phyloP scores from a whole-genome alignment of 23 tunicate species.

The Phallusia fumigata region DNA sequence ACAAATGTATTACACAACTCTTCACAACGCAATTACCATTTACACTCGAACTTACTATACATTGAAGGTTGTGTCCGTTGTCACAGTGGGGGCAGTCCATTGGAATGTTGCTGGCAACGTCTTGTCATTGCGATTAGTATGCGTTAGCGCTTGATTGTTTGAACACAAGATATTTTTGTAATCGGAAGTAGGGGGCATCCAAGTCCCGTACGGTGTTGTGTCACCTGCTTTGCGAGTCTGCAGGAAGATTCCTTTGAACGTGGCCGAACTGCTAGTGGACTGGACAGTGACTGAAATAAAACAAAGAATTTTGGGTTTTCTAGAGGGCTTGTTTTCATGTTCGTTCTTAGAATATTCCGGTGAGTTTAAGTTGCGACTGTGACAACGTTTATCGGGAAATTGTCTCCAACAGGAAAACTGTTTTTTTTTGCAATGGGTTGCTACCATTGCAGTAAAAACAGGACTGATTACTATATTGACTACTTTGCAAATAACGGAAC shows the following conservation, averaged over 20 bases:
- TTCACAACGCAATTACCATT: background rate
- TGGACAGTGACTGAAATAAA: background rate
- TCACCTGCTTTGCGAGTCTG: background rate
- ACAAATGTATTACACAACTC: no score
- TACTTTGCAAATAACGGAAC: no score
- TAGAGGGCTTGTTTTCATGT: no score
- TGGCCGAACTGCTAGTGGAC: background rate
- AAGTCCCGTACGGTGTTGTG: background rate
- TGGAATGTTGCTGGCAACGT: background rate
- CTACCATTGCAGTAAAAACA: no score
- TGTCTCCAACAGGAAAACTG: no score
- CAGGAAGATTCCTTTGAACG: background rate
- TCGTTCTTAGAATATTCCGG: no score
- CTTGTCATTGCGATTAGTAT: background rate
- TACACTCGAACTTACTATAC: conserved; percentile 16
- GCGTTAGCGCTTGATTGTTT: background rate
- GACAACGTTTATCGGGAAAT: no score
- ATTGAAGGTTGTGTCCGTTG: background rate
- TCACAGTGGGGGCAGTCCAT: background rate
- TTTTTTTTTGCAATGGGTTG: no score
- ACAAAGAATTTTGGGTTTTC: no score
- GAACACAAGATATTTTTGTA: background rate
- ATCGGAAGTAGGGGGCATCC: background rate
- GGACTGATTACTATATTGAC: no score
- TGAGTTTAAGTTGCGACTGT: no score